Base-by-base conservation (phyloP, 2,888 invertebrate species). In the Deroplatys truncata region DNA sequence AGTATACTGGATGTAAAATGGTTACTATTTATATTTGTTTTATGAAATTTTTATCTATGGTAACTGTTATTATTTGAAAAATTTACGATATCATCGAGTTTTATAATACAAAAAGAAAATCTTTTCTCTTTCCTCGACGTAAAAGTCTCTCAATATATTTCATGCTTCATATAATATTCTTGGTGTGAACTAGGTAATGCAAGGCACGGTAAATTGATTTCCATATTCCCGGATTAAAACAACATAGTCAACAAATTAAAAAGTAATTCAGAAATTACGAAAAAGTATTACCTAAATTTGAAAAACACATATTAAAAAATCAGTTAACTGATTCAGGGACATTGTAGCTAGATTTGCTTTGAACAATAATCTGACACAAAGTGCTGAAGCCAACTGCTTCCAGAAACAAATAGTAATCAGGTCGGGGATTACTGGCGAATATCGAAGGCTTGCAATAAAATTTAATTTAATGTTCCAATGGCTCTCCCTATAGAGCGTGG, bases 41-140 rank as follows among this genome's bases (percentile, higher is more conserved):
- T n/a, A n/a, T n/a, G n/a, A n/a, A n/a, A 31, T 2, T 31, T 31
- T 5, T 31, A 5, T 31, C 5, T 31, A 31, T 4, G 5, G 5
- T 31, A 31, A 31, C 31, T 2, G 31, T 31, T 2, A 31, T 31
- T 31, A 4, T 5, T 31, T 31, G 31, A 5, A 2, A 31, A 31
- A 31, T 4, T 13, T 43, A 0, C 35, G 35, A 35, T 35, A 1
- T 13, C 10, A 43, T 43, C 1, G 13, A 0, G 10, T 13, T 43
- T 10, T 13, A 43, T 43, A 43, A 9, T 35, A 35, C 1, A 43
- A 43, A 43, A 43, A 43, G 0, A 1, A 43, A 13, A 43, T 13
- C 1, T 1, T 0, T 10, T 0, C 35, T 10, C 0, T 13, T 43
- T 43, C 7, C 13, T 13, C 1, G 2, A 1, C 13, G 43, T 1